Base-by-base conservation (phyloP, 2,113 vertebrate species). In the Speoplatyrhinus poulsoni region DNA sequence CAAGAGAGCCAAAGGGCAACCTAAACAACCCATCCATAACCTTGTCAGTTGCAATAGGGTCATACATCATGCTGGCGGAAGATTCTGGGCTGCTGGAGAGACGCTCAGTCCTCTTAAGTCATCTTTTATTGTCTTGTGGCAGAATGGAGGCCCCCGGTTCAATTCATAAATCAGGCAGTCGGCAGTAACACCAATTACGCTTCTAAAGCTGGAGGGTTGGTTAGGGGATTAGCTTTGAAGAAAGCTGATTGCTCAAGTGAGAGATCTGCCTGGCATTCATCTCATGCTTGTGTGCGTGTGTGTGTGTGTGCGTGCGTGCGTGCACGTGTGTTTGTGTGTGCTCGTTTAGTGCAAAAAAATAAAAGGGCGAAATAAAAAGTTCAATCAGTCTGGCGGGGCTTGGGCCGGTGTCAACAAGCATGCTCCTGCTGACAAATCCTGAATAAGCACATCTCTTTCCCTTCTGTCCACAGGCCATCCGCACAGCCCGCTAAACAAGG, bases 401-500 rank as follows among this genome's bases (percentile, higher is more conserved):
- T 26, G 26, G 26, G 26, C 36, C 36, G 5, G 36, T 8, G 36
- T 41, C 36, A 41, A 8, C 36, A 8, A 5, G 5, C 36, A 41
- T 5, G 36, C 7, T 9, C 16, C n/a, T n/a, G 15, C 15, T 16
- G n/a, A 16, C 53, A 17, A n/a, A 4, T 17, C 53, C 16, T n/a
- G 13, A 69, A 46, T 64, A 60, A 58, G 78, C 60, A 69, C 46
- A 60, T 32, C 57, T 58, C 1, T 12, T 15, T 67, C 57, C 58
- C 26, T 41, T 61, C 62, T 77, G 16, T 77, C 59, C 60, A 13
- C 85, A 99, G 98, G 96, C 89, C 94, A 95, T 32, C 92, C 92
- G 57, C 96, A 98, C 89, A 98, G 96, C 72, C 97, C 97, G 0
- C 83, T 98, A 80, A 98, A 96, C 90, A 99, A 97, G 92, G 96